Conservation (phyloP, 2,113 vertebrate genomes). For the Macaca nemestrina region DNA sequence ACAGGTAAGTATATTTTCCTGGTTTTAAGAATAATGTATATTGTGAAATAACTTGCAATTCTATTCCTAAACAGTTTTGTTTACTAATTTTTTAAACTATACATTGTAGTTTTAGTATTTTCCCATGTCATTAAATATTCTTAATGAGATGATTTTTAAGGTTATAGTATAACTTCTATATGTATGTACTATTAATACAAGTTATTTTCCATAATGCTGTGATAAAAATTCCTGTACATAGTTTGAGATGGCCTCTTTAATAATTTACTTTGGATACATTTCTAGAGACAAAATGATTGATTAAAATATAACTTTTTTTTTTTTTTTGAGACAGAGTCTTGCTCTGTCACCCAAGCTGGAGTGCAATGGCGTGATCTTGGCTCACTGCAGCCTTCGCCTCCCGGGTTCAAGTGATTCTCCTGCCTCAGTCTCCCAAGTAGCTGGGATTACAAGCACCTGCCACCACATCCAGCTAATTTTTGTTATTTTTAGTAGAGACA, state of each 20-base stretch:
- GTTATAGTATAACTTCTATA: neutral
- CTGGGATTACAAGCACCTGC: too few species aligned
- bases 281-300: neutral
- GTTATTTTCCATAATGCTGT: slow-evolving; percentile 3
- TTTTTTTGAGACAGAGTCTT: too few species aligned
- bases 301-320: neutral
- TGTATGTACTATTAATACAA: neutral
- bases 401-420: too few species aligned
- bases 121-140: neutral
- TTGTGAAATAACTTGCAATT: neutral
- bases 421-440: too few species aligned
- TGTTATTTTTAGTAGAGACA: too few species aligned
- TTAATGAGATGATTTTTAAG: neutral
- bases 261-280: neutral
- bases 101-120: slow-evolving; percentile 7
- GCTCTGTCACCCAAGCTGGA: too few species aligned
- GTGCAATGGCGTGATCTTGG: too few species aligned
- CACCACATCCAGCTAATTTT: too few species aligned
- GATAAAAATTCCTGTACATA: neutral
- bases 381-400: too few species aligned
- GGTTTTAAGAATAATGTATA: neutral
- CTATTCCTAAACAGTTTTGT: neutral
- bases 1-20: neutral
- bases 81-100: neutral
- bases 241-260: neutral